Evolutionary conservation across 2,888 invertebrate genomes (phyloP).

Genomic region (Xestobium rufovillosum): DNA sequence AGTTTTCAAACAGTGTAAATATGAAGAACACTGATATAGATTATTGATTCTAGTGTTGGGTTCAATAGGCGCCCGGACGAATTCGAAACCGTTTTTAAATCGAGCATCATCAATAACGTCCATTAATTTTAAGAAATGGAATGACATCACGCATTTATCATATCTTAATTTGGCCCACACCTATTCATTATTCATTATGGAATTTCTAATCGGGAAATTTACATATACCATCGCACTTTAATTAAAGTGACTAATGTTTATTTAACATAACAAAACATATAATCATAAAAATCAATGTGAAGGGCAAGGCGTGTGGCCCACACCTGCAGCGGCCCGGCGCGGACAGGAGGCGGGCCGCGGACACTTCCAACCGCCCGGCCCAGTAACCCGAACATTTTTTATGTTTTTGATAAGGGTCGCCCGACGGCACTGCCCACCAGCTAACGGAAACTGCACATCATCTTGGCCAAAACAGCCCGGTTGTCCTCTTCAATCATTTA

Average conservation of each 20-base stretch:
- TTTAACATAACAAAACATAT: slow-evolving; percentile 43
- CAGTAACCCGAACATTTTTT: slow-evolving; percentile 17
- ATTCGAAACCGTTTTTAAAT: not conserved
- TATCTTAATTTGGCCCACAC: slow-evolving; percentile 36
- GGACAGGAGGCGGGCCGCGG: slow-evolving; percentile 28
- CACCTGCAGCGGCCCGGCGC: slow-evolving; percentile 33
- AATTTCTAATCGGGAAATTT: slow-evolving; percentile 32
- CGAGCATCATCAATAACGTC: slow-evolving; percentile 3
- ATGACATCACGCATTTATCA: slow-evolving; percentile 34
- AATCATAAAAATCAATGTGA: slow-evolving; percentile 40
- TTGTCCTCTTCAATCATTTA: too few relatives aligned
- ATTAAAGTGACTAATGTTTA: slow-evolving; percentile 43
- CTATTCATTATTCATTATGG: slow-evolving; percentile 33
- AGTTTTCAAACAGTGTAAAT: too few relatives aligned
- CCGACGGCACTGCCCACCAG: not conserved
- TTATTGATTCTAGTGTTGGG: too few relatives aligned
- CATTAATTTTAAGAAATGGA: slow-evolving; percentile 2
- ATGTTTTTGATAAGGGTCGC: slow-evolving; percentile 16
- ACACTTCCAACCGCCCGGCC: slow-evolving; percentile 19
- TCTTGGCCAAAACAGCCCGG: too few relatives aligned
- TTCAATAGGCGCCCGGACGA: too few relatives aligned
- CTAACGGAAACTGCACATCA: slow-evolving; percentile 17
- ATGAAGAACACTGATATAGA: too few relatives aligned
- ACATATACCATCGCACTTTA: slow-evolving; percentile 39
- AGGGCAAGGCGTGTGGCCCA: slow-evolving; percentile 36